These are phyloP conservation scores for Dolichopus griseipennis DNA, from an alignment of 2,888 invertebrate genomes.

Conservation along the genomic window DNA sequence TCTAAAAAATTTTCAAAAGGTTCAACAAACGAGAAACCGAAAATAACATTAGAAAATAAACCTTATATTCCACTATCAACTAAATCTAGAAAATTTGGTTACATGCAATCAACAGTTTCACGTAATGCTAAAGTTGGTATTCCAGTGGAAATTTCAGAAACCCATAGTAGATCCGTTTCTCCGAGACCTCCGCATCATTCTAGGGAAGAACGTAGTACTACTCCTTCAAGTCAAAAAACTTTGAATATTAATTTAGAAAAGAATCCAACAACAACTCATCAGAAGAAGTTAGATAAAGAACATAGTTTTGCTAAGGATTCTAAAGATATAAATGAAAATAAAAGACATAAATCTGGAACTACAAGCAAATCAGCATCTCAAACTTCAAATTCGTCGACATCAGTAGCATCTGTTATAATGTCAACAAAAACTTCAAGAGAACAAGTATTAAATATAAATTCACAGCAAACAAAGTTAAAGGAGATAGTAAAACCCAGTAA, in stretches of 20 bases:
- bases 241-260: slow-evolving; percentile 25
- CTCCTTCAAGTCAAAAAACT: slow-evolving; percentile 24
- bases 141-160: slow-evolving; percentile 16
- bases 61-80: slow-evolving; percentile 12
- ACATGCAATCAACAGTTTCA: slow-evolving; percentile 54
- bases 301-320: slow-evolving; percentile 20
- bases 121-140: slow-evolving; percentile 48
- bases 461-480: not conserved
- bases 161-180: slow-evolving; percentile 26
- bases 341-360: slow-evolving; percentile 4
- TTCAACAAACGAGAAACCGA: slow-evolving; percentile 13
- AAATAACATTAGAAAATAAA: slow-evolving; percentile 13
- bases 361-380: not conserved
- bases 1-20: slow-evolving; percentile 7
- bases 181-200: slow-evolving; percentile 26
- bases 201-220: slow-evolving; percentile 20
- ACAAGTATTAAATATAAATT: slow-evolving; percentile 17
- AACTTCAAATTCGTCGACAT: not conserved
- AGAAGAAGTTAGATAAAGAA: not conserved
- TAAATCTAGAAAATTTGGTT: slow-evolving; percentile 40
- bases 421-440: slow-evolving; percentile 13
- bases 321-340: not conserved
- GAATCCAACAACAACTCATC: not conserved
- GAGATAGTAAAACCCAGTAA: not conserved
- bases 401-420: not conserved